Conservation (phyloP, 2,888 invertebrate genomes). For the Trachelus iudaicus region DNA sequence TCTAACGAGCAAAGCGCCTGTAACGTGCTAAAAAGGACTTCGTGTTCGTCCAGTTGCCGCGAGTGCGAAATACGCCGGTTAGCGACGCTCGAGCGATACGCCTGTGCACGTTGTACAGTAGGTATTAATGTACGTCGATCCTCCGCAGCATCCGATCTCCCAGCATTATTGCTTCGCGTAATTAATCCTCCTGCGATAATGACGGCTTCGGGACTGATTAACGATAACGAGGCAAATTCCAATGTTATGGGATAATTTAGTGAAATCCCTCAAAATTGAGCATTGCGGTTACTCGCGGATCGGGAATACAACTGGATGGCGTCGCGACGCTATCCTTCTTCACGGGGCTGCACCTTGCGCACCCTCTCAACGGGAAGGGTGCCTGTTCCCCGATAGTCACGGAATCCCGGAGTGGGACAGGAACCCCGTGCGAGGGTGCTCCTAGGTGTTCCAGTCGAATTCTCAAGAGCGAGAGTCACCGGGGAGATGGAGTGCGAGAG, state of each 20-base stretch:
- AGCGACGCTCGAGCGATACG: background rate
- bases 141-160: background rate
- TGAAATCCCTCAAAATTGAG: background rate
- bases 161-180: background rate
- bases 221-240: background rate
- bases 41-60: background rate
- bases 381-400: constrained; percentile 49
- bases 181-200: background rate
- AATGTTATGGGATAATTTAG: background rate
- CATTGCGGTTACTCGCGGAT: background rate
- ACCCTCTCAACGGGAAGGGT: constrained; percentile 31
- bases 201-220: background rate
- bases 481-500: constrained; percentile 45
- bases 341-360: constrained; percentile 7
- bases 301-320: background rate
- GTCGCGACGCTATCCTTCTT: background rate
- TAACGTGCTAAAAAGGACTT: background rate
- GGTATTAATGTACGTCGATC: background rate
- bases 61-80: background rate
- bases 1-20: constrained; percentile 46
- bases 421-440: constrained; percentile 24
- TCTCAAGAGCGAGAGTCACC: constrained; percentile 23
- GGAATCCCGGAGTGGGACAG: constrained; percentile 43
- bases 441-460: constrained; percentile 52
- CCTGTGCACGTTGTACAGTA: background rate